Conservation (phyloP, 2,113 vertebrate species). For the Motacilla alba region DNA sequence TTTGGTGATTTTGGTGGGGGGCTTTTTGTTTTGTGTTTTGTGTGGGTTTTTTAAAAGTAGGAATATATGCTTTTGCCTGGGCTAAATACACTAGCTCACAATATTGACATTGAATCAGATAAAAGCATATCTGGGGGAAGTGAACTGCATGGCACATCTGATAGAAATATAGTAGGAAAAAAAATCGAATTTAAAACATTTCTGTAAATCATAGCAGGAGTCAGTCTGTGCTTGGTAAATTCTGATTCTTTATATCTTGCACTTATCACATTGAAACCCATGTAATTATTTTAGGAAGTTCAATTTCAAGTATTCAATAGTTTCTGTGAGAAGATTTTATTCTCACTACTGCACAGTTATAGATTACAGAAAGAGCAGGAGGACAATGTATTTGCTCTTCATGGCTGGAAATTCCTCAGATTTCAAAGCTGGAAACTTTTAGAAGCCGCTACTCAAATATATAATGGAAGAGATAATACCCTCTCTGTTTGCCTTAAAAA, state of each 20-base stretch:
- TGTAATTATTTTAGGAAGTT: not conserved
- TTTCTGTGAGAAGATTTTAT: not conserved
- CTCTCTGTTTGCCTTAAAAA: slow-evolving; percentile 54
- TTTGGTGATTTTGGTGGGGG: not conserved
- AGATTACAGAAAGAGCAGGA: slow-evolving; percentile 13
- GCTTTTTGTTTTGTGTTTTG: not conserved
- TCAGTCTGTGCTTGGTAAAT: not conserved
- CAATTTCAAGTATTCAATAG: not conserved
- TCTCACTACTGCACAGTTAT: not conserved
- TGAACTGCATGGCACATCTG: not conserved
- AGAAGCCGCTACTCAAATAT: slow-evolving; percentile 47
- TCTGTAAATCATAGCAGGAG: not conserved
- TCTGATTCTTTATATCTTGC: not conserved
- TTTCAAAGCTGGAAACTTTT: slow-evolving; percentile 61
- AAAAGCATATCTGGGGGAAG: not conserved
- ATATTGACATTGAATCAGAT: not conserved
- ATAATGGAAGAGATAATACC: slow-evolving; percentile 48
- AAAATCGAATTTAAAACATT: not conserved
- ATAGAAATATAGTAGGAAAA: not conserved
- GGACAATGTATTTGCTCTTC: not conserved
- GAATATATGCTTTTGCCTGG: not conserved
- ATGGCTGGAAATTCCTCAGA: slow-evolving; percentile 14
- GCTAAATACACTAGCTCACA: not conserved
- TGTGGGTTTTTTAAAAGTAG: not conserved
- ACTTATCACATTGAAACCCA: not conserved